Base-by-base conservation (phyloP, 2,797 vertebrate genomes). In the Lophotriccus pileatus region DNA sequence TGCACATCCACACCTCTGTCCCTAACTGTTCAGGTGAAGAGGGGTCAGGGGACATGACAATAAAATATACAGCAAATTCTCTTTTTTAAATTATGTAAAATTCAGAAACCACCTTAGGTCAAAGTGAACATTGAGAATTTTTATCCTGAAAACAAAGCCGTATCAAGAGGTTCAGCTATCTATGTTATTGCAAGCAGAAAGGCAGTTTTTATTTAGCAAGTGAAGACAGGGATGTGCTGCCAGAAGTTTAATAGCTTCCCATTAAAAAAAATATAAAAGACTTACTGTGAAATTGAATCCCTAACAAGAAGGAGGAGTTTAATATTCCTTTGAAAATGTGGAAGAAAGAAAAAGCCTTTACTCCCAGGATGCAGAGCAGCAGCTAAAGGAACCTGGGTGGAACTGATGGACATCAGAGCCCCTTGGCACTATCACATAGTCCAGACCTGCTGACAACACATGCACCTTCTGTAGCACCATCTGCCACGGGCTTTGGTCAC, bases 1-100 rank as follows among this genome's bases (percentile, higher is more conserved):
- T 1, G 0, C 5, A 28, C 36, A 32, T 27, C 2, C 7, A 11
- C 13, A 3, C 1, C 7, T 7, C 41, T 0, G 0, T 14, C 32
- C 25, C 55, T 19, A 27, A 39, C 17, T 39, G 15, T 17, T 55
- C 36, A n/a, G 52, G 10, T 59, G 55, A 76, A 64, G 24, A 66
- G 30, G n/a, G 36, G 32, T 2, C 27, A 24, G 25, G 16, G 30
- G 12, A 59, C 5, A 9, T 1, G 11, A 67, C 10, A 67, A 52
- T 28, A 66, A 74, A 50, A 60, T 27, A 43, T 1, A 28, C 6
- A 79, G 36, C 6, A 63, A 36, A n/a, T 28, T 37, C 1, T 62
- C 34, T 49, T 72, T 17, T 72, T 59, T 52, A 8, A 73, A 76
- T 80, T 23, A 69, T 47, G 7, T 52, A 10, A 85, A 76, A 88